These are phyloP conservation scores for Papilio aristodemus DNA, from an alignment of 1,140 invertebrate species.

Conservation along the genomic window DNA sequence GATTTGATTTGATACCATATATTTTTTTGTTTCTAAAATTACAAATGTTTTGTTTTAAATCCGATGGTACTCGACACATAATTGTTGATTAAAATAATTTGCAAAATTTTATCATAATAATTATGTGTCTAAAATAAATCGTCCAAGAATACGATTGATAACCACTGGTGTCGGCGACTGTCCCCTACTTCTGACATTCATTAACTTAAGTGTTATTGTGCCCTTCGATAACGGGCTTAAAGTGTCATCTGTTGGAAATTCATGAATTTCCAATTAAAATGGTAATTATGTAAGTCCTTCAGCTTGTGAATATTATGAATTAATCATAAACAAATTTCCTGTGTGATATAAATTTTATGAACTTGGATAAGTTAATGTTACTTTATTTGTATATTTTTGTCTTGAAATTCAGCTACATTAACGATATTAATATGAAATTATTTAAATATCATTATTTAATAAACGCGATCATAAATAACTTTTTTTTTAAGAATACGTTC, in stretches of 20 bases:
- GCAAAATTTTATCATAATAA: too few relatives aligned
- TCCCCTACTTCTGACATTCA: neutral
- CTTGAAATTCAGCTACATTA: too few relatives aligned
- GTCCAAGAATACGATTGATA: neutral
- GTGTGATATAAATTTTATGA: neutral
- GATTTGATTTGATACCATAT: neutral
- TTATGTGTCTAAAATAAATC: too few relatives aligned
- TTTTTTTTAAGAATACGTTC: too few relatives aligned
- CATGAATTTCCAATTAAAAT: slow-evolving; percentile 20
- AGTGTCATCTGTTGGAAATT: slow-evolving; percentile 9
- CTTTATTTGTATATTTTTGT: neutral
- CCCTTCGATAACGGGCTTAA: slow-evolving; percentile 4
- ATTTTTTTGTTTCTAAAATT: too few relatives aligned
- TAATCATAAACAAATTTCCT: slow-evolving; percentile 11
- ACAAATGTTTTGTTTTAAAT: too few relatives aligned
- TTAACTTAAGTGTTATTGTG: slow-evolving; percentile 18
- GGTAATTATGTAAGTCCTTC: slow-evolving; percentile 10
- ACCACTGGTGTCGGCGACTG: neutral
- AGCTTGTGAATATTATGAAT: slow-evolving; percentile 7
- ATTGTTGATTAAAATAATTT: too few relatives aligned
- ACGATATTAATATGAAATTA: too few relatives aligned
- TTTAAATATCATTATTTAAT: too few relatives aligned
- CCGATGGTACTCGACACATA: too few relatives aligned
- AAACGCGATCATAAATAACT: too few relatives aligned
- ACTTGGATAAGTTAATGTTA: neutral